Evolutionary conservation across 2,113 vertebrate genomes (phyloP), one percentile per base, ranked within the genome.

Genomic region (Kryptolebias marmoratus): DNA sequence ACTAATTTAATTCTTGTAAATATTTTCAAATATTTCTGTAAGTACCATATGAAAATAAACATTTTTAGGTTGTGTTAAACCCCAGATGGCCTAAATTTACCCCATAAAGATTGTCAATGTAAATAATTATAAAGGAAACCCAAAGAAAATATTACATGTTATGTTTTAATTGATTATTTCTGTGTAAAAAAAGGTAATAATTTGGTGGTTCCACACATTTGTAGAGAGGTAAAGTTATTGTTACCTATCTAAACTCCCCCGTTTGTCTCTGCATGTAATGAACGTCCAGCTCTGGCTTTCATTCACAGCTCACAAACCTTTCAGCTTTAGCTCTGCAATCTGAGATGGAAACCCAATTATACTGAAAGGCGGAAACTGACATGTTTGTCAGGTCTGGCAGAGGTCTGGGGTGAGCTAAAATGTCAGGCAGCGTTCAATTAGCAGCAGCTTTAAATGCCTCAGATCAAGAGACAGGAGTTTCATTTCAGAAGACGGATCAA

Each of bases 371-470:
- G 10, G 60, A 82, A 83, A 50, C 78, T 86, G 84, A 88, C 82
- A 71, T 55, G 80, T 89, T 86, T 89, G 84, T 80, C 86, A 82
- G 81, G 77, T 84, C 58, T 68, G 57, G 28, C 53, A 39, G 77
- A 11, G 71, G 64, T 39, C 56, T 53, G 64, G 56, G 39, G 53
- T 49, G 76, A 82, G 67, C 75, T 55, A 31, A 85, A 87, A 92
- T 90, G 82, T 89, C 87, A 88, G 64, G 69, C 68, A 71, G 73
- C 64, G 65, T 83, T 91, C 86, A 90, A 82, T 91, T 91, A 88
- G 79, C 54, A 31, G 54, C 5, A 3, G 39, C 65, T 64, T 70
- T 89, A 81, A 89, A 88, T 70, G 75, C 68, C 84, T 86, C 66
- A 47, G 48, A 83, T 90, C 82, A 69, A 84, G 61, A 85, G 68